Evolutionary conservation across 30 jellyfish, hydroid and myxozoan species (phyloP), one percentile per base, ranked within the genome.

Genomic region (Nemopilema nomurai): DNA sequence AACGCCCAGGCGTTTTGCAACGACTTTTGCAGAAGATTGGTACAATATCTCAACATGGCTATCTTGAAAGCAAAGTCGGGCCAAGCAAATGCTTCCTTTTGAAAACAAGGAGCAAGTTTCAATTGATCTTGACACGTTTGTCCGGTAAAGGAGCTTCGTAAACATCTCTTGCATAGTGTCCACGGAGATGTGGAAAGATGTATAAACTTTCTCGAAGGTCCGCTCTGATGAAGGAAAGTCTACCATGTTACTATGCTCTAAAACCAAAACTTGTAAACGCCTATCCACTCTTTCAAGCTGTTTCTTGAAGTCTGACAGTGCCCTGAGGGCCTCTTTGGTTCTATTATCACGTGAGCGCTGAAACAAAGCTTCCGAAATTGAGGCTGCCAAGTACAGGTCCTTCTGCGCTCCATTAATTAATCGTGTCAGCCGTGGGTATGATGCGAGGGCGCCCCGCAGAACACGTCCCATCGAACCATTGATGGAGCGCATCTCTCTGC

Each of bases 1-100:
- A 7, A 63, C 4, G 26, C 69, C 52, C n/a, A 28, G 33, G 20
- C 57, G 71, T 18, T 80, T 20, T 0, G 67, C 51, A 0, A 80
- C 21, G 25, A 20, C 69, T 18, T 25, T 64, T 22, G 79, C 21
- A 1, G 86, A 28, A 17, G 50, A 8, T 24, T 80, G 84, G 20
- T 31, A 69, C 24, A 51, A 20, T 26, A 66, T 29, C 64, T 70
- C 51, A 13, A 85, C 31, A 18, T 62, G 20, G 27, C 65, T 19
- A 4, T 85, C 28, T 17, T 24, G 26, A 26, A 85, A 74, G 77
- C 94, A 85, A 22, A 74, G 20, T 0, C 24, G 76, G 18, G 67
- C 83, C 27, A 85, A 26, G 71, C 94, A 85, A 27, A 85, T 62
- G 6, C 67, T 76, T 8, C 94, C 94, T 28, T 63, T 49, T 1